Evolutionary conservation across 2,888 invertebrate genomes (phyloP).

Genomic region (Morpho helenor): DNA sequence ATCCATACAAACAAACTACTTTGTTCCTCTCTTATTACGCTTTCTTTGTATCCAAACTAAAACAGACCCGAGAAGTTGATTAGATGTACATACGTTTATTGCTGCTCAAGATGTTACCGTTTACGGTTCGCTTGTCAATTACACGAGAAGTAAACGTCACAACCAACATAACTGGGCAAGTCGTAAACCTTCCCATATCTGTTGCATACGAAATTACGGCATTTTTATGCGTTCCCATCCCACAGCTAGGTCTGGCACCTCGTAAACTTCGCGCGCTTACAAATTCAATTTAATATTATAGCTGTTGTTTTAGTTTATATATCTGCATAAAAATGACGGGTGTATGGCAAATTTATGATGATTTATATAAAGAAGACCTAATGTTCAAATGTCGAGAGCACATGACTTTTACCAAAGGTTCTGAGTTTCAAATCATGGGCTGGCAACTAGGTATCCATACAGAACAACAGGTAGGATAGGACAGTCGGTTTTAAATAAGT

Average conservation of each 20-base stretch:
- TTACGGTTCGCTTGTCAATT: slow-evolving; percentile 22
- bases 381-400: too few species aligned
- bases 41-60: too few species aligned
- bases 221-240: slow-evolving; percentile 59
- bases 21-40: too few species aligned
- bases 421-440: too few species aligned
- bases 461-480: too few species aligned
- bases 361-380: too few species aligned
- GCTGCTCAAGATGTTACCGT: slow-evolving; percentile 20
- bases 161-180: slow-evolving; percentile 21
- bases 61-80: too few species aligned
- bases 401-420: too few species aligned
- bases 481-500: too few species aligned
- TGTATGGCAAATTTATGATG: too few species aligned
- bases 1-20: too few species aligned
- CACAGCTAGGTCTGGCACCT: slow-evolving; percentile 47
- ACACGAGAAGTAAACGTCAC: slow-evolving; percentile 28
- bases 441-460: too few species aligned
- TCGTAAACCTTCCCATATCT: slow-evolving; percentile 51
- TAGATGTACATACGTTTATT: slow-evolving; percentile 16
- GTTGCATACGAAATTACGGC: slow-evolving; percentile 63
- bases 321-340: slow-evolving; percentile 40
- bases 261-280: slow-evolving; percentile 53
- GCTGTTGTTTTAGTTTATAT: slow-evolving; percentile 42
- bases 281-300: slow-evolving; percentile 60